Base-by-base conservation (phyloP, 1,140 invertebrate species). In the Bombus confusus region DNA sequence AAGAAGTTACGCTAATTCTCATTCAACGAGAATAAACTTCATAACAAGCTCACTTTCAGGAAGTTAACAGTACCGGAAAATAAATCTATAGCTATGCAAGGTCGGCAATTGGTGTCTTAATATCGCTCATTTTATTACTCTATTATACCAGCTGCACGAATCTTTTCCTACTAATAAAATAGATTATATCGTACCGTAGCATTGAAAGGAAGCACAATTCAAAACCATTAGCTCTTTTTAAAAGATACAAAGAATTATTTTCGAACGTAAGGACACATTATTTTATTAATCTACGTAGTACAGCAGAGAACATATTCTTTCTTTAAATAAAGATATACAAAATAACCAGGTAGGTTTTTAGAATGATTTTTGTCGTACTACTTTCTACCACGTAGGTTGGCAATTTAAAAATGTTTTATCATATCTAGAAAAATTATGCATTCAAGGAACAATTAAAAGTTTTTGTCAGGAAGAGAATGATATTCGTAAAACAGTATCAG, bases 21-120 rank as follows among this genome's bases (percentile, higher is more conserved):
- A 81, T 59, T 81, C 34, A 12, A 15, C 43, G 47, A 28, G 37
- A 15, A 52, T 73, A 41, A 62, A 34, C n/a, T 9, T 9, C 31
- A 10, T 69, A 39, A 78, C 81, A 78, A 31, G 81, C 34, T 43
- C 31, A 66, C 39, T 52, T 69, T 12, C 18, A 78, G 74, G 59
- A 66, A 52, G 34, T 52, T 15, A 68, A 68, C 34, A 41, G 22
- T n/a, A 31, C 43, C 62, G 34, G 62, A n/a, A 52, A 75, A 28
- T 12, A n/a, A 31, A 62, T 22, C 13, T 73, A 59, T 59, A 64
- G 25, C 18, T 75, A 75, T 25, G 37, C 31, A 62, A 75, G 39
- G 43, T 64, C 43, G 47, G 31, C 9, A 59, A 37, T n/a, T 75
- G 31, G 10, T 64, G 41, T n/a, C 39, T 75, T 37, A 28, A 75